Base-by-base conservation (phyloP, 2,113 vertebrate genomes). In the Barnardius zonarius region DNA sequence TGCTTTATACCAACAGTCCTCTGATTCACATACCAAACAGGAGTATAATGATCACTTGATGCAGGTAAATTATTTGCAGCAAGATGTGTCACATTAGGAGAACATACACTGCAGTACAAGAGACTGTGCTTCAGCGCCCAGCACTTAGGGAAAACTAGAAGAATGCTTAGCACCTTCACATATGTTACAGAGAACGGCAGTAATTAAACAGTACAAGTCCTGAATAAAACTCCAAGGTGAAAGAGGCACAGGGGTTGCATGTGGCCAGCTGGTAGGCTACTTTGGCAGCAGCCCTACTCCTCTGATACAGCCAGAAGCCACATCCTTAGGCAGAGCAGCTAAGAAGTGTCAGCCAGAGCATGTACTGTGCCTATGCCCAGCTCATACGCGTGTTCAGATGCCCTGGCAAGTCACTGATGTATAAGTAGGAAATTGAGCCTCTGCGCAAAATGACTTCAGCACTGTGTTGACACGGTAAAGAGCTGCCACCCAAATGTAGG, bases 321-420 rank as follows among this genome's bases (percentile, higher is more conserved):
- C 37, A 57, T 62, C 67, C 44, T 57, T 62, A 59, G 63, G 49
- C 72, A 88, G 49, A 77, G 33, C n/a, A 68, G 48, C 57, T 23
- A n/a, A 28, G 5, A 92, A 75, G 31, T 10, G 24, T 52, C 68
- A 37, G 11, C 11, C 3, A 1, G 48, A 48, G 68, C 1, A 11
- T 33, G 33, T 11, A 46, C 63, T 43, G 54, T 37, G 25, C 30
- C 48, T 35, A 55, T 57, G 68, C 8, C 28, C 44, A 52, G 41
- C 54, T 77, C 52, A 9, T 0, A 7, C 6, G 27, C 5, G 0
- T 2, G 8, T 39, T 43, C 59, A 44, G 55, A 61, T 48, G 22
- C 24, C 64, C 55, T 67, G 57, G 67, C 23, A 84, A 81, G 44
- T 81, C 69, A 62, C 1, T 52, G 33, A 37, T 84, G 15, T 6